Evolutionary conservation across 2,113 vertebrate species (phyloP), one percentile per base, ranked within the genome.

Genomic region (Vimba vimba): DNA sequence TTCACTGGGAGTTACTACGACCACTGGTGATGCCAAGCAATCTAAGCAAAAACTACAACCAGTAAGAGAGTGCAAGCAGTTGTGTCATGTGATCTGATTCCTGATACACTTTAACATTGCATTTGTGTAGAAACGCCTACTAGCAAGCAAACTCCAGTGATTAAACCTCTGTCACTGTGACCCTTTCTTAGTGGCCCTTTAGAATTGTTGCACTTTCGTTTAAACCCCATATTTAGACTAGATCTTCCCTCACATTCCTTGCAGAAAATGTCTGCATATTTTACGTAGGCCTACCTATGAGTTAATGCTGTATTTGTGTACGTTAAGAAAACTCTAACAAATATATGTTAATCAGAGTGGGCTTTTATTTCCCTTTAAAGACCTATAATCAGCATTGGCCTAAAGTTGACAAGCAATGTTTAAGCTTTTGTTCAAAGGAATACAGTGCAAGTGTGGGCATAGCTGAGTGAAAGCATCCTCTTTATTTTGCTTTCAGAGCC

Each of bases 401-500:
- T 6, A 12, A 86, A 75, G 64, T 59, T 83, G 84, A 82, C 80
- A 86, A 66, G 80, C 23, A 50, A 79, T 83, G 76, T 73, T 87
- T 87, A 85, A 50, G 33, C 60, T 88, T 83, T 83, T 83, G 66
- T 83, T 77, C 27, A 30, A 55, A 68, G n/a, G 50, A 47, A 47
- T 66, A 79, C n/a, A 86, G 84, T 73, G 69, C 25, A 62, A 39
- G 79, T 66, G 84, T 88, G 75, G 87, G 87, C 27, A 11, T 79
- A 75, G 23, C 79, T 83, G 74, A 59, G 62, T 55, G 6, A 82
- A 66, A 82, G 73, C 78, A 76, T 77, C n/a, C 60, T 82, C 39
- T 81, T 83, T 57, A 39, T 55, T 39, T 88, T 77, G 17, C 60
- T 45, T 52, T 25, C 25, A 36, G 25, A 79, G 78, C 47, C 33